Conservation (phyloP, 1,140 invertebrate genomes). For the Ceratosolen fusciceps region DNA sequence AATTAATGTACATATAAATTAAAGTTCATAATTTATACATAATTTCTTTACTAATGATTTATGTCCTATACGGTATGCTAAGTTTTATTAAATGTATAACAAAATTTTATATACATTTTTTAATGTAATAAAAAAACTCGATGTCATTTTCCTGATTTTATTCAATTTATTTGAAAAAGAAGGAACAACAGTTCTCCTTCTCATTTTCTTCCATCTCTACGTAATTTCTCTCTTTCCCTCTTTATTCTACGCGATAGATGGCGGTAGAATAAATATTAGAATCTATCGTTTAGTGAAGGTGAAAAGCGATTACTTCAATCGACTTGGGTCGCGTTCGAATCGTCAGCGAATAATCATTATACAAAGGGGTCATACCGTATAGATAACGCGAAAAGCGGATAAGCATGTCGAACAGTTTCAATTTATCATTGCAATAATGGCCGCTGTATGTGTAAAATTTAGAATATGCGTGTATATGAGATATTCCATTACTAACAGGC, state of each 20-base stretch:
- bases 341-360: not conserved
- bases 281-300: not conserved
- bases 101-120: no score
- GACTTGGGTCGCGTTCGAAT: not conserved
- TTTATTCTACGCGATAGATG: not conserved
- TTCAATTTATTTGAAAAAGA: no score
- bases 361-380: not conserved
- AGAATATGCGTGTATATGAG: not conserved
- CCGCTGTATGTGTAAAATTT: not conserved
- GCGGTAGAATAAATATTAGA: constrained; percentile 3
- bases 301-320: constrained; percentile 27
- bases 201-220: not conserved
- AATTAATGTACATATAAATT: no score
- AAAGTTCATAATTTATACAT: no score
- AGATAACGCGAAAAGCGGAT: not conserved
- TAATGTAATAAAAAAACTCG: no score
- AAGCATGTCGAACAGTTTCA: not conserved
- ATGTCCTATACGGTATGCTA: no score
- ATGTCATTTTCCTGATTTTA: no score
- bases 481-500: not conserved
- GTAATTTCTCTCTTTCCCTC: not conserved
- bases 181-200: not conserved
- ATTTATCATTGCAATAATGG: not conserved
- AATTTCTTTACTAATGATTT: no score
- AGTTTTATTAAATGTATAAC: no score